Evolutionary conservation across 2,888 invertebrate species (phyloP), one percentile per base, ranked within the genome.

Genomic region (Netelia inedita): DNA sequence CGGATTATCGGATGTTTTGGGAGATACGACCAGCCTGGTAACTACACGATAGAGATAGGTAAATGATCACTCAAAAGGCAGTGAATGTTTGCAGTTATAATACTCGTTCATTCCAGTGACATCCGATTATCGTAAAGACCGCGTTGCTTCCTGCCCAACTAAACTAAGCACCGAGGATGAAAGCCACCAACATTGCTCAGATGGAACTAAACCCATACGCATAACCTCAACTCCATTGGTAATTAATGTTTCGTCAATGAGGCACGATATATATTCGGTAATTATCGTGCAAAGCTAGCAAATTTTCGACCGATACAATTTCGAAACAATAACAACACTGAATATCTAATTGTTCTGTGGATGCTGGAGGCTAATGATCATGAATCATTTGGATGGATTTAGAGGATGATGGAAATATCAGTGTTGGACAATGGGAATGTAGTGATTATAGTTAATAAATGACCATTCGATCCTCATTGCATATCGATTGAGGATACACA

Each of bases 1-100:
- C 46, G 75, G 69, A 35, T 81, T 81, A 81, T 81, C 69, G 69
- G 68, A 23, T 75, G 55, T 69, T 68, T 46, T 16, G 23, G 16
- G 16, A 59, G 46, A 68, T 68, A 59, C 46, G 35, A 28, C 59
- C 11, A 78, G 35, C 68, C 61, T 35, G 11, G 78, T 46, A 69
- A 61, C 61, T 41, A 46, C 59, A 61, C 11, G 28, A 46, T 61
- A 75, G 23, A 28, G 43, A 66, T 68, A 19, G 43, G 3, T 76
- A 46, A 74, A 74, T 68, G 53, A 35, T 63, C 43, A 35, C 16
- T 69, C 14, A n/a, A 61, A 35, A 9, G 8, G 0, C n/a, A n/a
- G 14, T 55, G n/a, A n/a, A 50, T 43, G 28, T 63, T 63, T 8
- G n/a, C 11, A 19, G 46, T 8, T 46, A 28, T 28, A n/a, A 2